Percentiles rank a stretch among this genome's conserved stretches.
Conservation (phyloP, 2,113 vertebrate genomes). For the Gymnocephalus cernua region DNA sequence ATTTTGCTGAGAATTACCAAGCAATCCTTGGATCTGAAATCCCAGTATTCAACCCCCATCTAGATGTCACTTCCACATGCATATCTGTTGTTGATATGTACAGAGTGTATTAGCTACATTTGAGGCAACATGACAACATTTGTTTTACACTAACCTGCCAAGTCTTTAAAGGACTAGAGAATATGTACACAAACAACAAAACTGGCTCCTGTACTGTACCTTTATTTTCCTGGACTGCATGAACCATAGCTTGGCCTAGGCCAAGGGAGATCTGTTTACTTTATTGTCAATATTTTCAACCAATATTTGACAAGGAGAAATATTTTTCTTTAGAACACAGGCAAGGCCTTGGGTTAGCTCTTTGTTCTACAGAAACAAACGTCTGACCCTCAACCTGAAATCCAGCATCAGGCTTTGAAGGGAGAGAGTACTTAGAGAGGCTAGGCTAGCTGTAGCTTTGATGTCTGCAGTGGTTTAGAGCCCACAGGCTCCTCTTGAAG, state of each 20-base stretch:
- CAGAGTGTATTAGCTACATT: background rate
- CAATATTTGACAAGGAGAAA: constrained; percentile 41
- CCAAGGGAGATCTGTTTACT: background rate
- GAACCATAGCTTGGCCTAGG: constrained; percentile 4
- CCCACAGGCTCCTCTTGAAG: constrained; percentile 46
- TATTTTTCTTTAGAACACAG: constrained; percentile 38
- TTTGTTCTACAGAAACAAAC: constrained; percentile 57
- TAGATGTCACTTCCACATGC: background rate
- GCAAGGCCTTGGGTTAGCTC: constrained; percentile 33
- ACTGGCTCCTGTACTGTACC: background rate
- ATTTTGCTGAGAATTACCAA: background rate
- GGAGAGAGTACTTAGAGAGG: constrained; percentile 20
- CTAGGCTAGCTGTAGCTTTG: constrained; percentile 46
- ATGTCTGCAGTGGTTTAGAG: constrained; percentile 46
- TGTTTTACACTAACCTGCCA: background rate
- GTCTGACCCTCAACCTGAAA: constrained; percentile 36
- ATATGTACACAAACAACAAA: constrained; percentile 4
- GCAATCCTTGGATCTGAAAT: background rate
- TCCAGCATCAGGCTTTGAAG: constrained; percentile 38
- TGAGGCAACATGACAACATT: background rate
- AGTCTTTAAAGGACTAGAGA: background rate
- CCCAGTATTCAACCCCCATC: background rate
- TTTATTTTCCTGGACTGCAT: background rate
- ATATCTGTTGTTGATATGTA: background rate
- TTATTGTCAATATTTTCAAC: constrained; percentile 50